Evolutionary conservation across 2,888 invertebrate species (phyloP).

Genomic region (Bruchidius siliquastri): DNA sequence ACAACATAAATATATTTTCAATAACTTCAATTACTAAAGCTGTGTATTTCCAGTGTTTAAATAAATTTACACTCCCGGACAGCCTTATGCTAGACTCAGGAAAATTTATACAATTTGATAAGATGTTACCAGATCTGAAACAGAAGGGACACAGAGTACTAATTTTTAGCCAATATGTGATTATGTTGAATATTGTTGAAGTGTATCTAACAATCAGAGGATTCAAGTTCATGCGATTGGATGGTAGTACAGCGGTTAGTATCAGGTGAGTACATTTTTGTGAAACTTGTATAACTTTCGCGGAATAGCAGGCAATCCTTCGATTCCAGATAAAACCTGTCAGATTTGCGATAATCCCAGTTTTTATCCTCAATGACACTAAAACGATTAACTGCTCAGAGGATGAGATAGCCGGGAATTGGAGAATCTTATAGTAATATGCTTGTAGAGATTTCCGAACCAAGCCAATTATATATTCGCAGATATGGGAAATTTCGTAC

Average conservation of each 20-base stretch:
- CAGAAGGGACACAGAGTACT: conserved; percentile 75
- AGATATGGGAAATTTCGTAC: no score
- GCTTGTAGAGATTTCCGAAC: no score
- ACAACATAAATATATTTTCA: no score
- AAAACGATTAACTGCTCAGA: no score
- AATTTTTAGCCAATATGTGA: conserved; percentile 94
- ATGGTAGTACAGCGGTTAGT: conserved; percentile 84
- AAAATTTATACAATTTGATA: conserved; percentile 78
- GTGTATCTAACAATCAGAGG: conserved; percentile 73
- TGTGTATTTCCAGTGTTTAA: conserved; percentile 54
- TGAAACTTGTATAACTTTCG: no score
- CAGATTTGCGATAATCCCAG: no score
- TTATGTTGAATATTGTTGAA: conserved; percentile 90
- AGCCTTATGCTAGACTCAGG: conserved; percentile 76
- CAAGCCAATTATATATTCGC: no score
- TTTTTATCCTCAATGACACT: no score
- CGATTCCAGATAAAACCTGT: no score
- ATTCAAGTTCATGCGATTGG: conserved; percentile 75
- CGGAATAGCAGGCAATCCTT: no score
- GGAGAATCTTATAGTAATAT: no score
- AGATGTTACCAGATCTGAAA: conserved; percentile 69
- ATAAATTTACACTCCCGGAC: conserved; percentile 60
- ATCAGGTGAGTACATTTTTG: conserved; percentile 63
- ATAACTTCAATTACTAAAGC: conserved; percentile 2
- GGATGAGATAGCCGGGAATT: no score